These are phyloP conservation scores for Bombus ignitus DNA, from an alignment of 1,140 invertebrate genomes.

Conservation along the genomic window DNA sequence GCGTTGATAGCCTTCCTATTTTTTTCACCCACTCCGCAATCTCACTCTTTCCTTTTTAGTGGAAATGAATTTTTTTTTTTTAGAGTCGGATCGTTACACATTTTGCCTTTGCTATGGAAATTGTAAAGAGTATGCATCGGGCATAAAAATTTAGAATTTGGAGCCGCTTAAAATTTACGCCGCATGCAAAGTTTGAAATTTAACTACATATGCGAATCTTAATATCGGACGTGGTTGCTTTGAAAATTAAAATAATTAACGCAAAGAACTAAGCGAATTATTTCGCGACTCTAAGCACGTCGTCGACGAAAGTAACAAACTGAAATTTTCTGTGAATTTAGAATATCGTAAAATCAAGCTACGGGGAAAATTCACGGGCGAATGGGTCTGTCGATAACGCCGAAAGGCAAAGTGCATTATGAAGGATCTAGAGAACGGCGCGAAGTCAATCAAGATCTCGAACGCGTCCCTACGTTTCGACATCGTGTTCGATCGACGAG, in stretches of 20 bases:
- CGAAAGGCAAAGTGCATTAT: not conserved
- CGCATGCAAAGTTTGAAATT: no score
- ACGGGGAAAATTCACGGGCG: not conserved
- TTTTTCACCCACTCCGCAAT: no score
- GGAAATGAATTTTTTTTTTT: no score
- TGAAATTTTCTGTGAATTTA: not conserved
- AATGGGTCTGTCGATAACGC: not conserved
- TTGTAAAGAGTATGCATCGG: no score
- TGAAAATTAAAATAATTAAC: no score
- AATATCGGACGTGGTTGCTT: not conserved
- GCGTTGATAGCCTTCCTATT: not conserved
- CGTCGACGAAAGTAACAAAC: not conserved
- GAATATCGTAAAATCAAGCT: not conserved
- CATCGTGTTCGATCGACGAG: slow-evolving; percentile 21
- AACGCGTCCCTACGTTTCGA: not conserved
- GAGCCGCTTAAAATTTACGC: not conserved
- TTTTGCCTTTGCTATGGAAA: no score
- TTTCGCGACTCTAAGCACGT: no score
- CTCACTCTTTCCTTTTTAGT: no score
- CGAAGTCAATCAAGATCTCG: not conserved
- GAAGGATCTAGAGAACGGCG: not conserved
- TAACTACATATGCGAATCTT: not conserved
- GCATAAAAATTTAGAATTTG: not conserved
- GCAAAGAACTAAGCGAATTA: no score
- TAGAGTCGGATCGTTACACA: no score